Conservation (phyloP, 2,113 vertebrate genomes). For the Pantherophis guttatus region DNA sequence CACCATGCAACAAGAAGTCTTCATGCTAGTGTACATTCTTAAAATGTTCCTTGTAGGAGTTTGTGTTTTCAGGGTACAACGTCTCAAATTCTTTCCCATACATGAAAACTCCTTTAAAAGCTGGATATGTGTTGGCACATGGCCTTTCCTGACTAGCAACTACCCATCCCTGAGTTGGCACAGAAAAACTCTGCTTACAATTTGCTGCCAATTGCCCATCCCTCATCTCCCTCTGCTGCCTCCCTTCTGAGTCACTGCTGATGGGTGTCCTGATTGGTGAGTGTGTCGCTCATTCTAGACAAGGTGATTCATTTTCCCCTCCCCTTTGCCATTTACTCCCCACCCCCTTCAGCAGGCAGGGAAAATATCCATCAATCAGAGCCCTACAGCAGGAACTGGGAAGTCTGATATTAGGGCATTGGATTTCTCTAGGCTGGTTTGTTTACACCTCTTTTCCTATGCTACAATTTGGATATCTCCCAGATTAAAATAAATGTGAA, state of each 20-base stretch:
- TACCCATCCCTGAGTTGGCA: background rate
- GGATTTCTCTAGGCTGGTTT: background rate
- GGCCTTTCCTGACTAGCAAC: background rate
- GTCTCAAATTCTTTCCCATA: background rate
- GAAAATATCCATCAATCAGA: background rate
- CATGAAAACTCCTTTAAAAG: background rate
- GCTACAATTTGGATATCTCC: background rate
- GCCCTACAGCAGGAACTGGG: background rate
- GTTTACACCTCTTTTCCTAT: background rate
- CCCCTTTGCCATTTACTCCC: background rate
- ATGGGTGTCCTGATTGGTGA: background rate
- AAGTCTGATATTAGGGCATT: background rate
- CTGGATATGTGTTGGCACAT: background rate
- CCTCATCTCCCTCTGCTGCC: background rate
- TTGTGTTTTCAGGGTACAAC: background rate
- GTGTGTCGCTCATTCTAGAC: background rate
- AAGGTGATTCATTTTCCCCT: background rate
- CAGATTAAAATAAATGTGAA: background rate
- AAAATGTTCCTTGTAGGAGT: background rate
- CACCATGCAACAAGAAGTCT: background rate
- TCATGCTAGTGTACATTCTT: background rate
- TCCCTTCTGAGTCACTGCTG: background rate
- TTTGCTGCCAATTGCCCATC: background rate
- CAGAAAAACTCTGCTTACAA: background rate
- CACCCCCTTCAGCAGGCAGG: background rate